Conservation (phyloP, 2,797 vertebrate species). For the Iguana delicatissima region DNA sequence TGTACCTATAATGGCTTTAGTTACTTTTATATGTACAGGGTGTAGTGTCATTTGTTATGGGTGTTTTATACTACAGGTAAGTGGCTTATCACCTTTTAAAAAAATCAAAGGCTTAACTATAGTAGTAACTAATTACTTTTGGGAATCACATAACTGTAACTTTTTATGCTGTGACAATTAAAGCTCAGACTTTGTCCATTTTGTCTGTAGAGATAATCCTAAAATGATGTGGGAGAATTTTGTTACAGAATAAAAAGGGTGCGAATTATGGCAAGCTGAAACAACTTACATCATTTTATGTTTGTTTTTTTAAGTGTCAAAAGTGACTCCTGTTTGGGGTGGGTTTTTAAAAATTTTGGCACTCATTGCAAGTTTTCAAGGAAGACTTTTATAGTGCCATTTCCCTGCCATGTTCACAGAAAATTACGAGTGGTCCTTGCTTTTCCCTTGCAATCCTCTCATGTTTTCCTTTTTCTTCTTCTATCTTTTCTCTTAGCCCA, state of each 20-base stretch:
- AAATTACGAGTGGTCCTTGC: neutral
- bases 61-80: neutral
- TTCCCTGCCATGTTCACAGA: neutral
- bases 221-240: neutral
- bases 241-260: neutral
- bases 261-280: neutral
- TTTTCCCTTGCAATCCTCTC: neutral
- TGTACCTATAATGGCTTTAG: neutral
- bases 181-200: neutral
- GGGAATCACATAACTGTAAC: neutral
- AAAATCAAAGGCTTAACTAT: neutral
- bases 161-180: neutral
- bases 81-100: neutral
- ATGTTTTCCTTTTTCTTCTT: neutral
- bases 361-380: neutral
- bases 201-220: constrained; percentile 4
- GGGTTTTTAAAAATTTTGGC: neutral
- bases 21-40: neutral
- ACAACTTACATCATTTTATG: neutral
- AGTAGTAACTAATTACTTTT: neutral
- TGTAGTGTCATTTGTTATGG: neutral
- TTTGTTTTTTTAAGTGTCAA: neutral
- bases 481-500: neutral
- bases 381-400: neutral
- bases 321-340: neutral